Percentiles rank a stretch among this genome's conserved stretches.
Evolutionary conservation across 2,888 invertebrate genomes (phyloP).

Genomic region (Cataglyphis cursor): DNA sequence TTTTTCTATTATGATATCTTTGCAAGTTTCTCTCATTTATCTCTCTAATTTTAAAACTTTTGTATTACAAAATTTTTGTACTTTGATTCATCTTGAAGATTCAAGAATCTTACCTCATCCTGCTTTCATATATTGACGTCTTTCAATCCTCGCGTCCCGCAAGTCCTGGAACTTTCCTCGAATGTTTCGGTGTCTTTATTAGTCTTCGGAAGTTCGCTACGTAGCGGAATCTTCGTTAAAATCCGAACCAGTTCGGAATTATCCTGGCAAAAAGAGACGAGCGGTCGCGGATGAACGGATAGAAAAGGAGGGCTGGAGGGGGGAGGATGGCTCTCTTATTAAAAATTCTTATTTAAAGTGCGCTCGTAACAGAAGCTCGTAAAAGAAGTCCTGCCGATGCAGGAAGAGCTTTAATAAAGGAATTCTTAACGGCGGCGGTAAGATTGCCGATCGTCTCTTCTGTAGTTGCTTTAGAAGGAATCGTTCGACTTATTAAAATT

Average conservation of each 20-base stretch:
- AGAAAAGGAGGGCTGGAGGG: not conserved
- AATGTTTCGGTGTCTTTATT: constrained; percentile 54
- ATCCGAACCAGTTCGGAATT: constrained; percentile 53
- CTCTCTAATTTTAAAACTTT: not conserved
- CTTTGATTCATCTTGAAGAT: not conserved
- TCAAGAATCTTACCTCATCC: not conserved
- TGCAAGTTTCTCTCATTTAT: too few relatives aligned
- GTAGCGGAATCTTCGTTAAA: constrained; percentile 38
- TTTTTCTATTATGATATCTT: not conserved
- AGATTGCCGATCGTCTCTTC: constrained; percentile 42
- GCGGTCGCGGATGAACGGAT: not conserved
- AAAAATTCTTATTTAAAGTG: constrained; percentile 66
- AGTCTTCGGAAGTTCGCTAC: constrained; percentile 40
- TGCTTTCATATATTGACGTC: not conserved
- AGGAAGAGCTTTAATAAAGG: constrained; percentile 59
- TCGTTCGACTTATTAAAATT: constrained; percentile 46
- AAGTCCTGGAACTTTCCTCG: constrained; percentile 40
- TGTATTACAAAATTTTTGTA: not conserved
- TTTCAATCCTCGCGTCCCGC: not conserved
- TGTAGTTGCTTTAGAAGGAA: constrained; percentile 20
- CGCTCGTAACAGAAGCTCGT: constrained; percentile 43
- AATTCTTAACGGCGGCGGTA: constrained; percentile 49
- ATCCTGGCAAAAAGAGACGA: constrained; percentile 50
- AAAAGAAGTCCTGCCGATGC: constrained; percentile 43
- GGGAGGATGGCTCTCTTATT: constrained; percentile 50